Conservation (phyloP, 2,888 invertebrate genomes). For the Gymnocheta viridis region DNA sequence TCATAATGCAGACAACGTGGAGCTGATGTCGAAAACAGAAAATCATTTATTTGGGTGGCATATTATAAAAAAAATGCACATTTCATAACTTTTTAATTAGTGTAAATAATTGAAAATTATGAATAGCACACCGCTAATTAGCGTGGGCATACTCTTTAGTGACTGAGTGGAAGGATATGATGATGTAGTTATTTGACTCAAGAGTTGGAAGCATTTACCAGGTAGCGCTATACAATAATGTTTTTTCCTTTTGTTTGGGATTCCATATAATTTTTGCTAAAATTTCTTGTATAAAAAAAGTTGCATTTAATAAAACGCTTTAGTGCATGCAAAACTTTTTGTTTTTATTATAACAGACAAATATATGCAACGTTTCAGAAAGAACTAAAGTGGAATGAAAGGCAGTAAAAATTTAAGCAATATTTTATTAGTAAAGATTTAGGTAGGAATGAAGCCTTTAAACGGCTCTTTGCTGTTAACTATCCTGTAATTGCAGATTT, state of each 20-base stretch:
- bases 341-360: neutral
- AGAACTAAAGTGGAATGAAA: neutral
- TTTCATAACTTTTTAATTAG: slow-evolving; percentile 68
- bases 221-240: neutral
- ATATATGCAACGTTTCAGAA: neutral
- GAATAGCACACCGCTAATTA: slow-evolving; percentile 65
- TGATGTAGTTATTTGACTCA: slow-evolving; percentile 8
- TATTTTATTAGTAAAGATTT: too few relatives aligned
- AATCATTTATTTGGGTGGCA: neutral
- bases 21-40: slow-evolving; percentile 15
- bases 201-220: neutral
- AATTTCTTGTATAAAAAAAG: neutral
- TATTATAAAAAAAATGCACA: neutral
- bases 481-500: too few relatives aligned
- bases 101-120: slow-evolving; percentile 67
- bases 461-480: too few relatives aligned
- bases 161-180: neutral
- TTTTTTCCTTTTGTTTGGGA: neutral
- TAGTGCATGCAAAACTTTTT: slow-evolving; percentile 16
- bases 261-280: neutral
- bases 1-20: slow-evolving; percentile 42
- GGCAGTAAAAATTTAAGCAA: neutral
- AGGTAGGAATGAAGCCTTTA: too few relatives aligned
- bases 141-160: slow-evolving; percentile 28
- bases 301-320: neutral